Base-by-base conservation (phyloP, 2,888 invertebrate genomes). In the Lithophane semibrunnea region DNA sequence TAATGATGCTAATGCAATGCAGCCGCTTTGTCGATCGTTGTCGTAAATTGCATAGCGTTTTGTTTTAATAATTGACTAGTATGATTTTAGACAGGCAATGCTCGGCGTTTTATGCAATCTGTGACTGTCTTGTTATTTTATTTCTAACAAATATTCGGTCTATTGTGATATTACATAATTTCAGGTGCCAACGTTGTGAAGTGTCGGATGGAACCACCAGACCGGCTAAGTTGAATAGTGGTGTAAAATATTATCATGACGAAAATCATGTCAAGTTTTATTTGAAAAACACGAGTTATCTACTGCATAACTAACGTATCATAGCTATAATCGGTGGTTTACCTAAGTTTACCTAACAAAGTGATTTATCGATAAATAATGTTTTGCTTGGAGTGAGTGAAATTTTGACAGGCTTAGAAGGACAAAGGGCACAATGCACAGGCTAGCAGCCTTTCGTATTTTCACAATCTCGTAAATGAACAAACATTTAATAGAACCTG, bases 231-330 rank as follows among this genome's bases (percentile, higher is more conserved):
- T 80, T 81, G 29, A 78, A 82, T 84, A 73, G 58, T 63, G 56
- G 49, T 70, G 75, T 75, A 78, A 64, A 37, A 65, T 85, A 85
- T 82, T 77, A 82, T 87, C 68, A 67, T 24, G 44, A 68, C 52
- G 52, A 73, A 79, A 71, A 86, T 80, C 69, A 52, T 68, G 58
- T 73, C 75, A 77, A n/a, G 47, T 79, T 75, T 69, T 70, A 61
- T 72, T 71, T 65, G 47, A 44, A 60, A 64, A 64, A 44, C 64
- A 65, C 9, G n/a, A 64, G 75, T 52, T 37, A 74, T 72, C 9
- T 80, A 37, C 16, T 16, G 24, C 10, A 1, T 44, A 54, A 37
- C 21, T 37, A 49, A 42, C 2, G 24, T 42, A 37, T 37, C 13
- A 54, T n/a, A 56, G 13, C 10, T 44, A 21, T 13, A 49, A 56